Evolutionary conservation across 1,140 invertebrate genomes (phyloP).

Genomic region (Asobara japonica): DNA sequence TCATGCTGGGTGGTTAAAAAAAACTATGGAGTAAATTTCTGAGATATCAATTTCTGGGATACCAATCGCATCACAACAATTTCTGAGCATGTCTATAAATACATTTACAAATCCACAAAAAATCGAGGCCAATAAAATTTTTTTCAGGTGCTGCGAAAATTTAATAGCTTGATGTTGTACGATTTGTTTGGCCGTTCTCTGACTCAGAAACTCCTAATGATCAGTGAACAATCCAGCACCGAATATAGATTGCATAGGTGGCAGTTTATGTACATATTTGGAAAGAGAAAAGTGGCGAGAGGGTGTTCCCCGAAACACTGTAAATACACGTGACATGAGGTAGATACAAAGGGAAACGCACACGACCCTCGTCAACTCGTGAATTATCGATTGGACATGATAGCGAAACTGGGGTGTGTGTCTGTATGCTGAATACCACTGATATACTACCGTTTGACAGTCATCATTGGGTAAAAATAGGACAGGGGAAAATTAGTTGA

Average conservation of each 20-base stretch:
- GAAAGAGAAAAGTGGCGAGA: neutral
- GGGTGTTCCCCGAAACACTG: neutral
- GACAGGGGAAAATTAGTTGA: neutral
- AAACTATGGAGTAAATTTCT: no score
- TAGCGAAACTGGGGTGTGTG: neutral
- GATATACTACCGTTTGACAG: neutral
- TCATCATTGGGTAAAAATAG: neutral
- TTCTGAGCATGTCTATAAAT: no score
- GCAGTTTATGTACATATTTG: neutral
- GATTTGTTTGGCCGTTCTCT: no score
- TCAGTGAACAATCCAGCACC: neutral
- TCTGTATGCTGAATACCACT: neutral
- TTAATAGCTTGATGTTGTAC: no score
- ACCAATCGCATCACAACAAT: no score
- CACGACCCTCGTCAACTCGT: neutral
- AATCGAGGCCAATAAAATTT: no score
- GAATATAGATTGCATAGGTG: neutral
- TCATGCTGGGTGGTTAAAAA: no score
- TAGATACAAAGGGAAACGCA: neutral
- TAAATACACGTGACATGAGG: neutral
- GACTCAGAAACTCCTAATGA: no score
- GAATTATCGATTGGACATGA: neutral
- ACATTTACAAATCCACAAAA: no score
- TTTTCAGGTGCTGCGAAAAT: neutral
- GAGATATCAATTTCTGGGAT: no score